phyloP scores from a whole-genome alignment of 92 coral and sea anemone genomes.

The Epizoanthus fatuus region DNA sequence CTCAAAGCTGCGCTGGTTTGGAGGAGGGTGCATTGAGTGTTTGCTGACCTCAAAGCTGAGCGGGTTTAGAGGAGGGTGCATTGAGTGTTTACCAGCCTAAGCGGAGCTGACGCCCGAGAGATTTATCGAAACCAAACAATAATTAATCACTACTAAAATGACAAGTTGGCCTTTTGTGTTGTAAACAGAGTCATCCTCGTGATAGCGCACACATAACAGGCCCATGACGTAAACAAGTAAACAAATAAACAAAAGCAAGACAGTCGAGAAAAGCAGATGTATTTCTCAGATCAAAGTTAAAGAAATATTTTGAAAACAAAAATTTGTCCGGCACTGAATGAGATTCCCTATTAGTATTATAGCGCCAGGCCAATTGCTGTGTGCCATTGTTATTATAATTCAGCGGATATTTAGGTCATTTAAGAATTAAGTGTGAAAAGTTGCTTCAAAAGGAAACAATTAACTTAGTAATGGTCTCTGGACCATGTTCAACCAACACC shows the following conservation, averaged over 20 bases:
- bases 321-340: too few relatives aligned
- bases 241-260: too few relatives aligned
- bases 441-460: slow-evolving; percentile 35
- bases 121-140: slow-evolving; percentile 12
- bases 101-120: slow-evolving; percentile 21
- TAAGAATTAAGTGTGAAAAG: slow-evolving; percentile 25
- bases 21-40: neutral
- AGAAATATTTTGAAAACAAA: too few relatives aligned
- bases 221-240: neutral
- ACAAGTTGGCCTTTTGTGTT: slow-evolving; percentile 23
- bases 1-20: neutral
- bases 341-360: too few relatives aligned
- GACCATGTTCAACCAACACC: neutral
- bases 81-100: slow-evolving; percentile 46
- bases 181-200: neutral
- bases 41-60: neutral
- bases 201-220: slow-evolving; percentile 14
- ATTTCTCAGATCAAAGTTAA: too few relatives aligned
- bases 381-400: slow-evolving; percentile 23
- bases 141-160: slow-evolving; percentile 6
- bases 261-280: too few relatives aligned
- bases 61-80: neutral
- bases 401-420: slow-evolving; percentile 2
- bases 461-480: neutral
- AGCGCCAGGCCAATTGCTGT: neutral